Evolutionary conservation across 2,797 vertebrate species (phyloP).

Genomic region (Pteropus rufus): DNA sequence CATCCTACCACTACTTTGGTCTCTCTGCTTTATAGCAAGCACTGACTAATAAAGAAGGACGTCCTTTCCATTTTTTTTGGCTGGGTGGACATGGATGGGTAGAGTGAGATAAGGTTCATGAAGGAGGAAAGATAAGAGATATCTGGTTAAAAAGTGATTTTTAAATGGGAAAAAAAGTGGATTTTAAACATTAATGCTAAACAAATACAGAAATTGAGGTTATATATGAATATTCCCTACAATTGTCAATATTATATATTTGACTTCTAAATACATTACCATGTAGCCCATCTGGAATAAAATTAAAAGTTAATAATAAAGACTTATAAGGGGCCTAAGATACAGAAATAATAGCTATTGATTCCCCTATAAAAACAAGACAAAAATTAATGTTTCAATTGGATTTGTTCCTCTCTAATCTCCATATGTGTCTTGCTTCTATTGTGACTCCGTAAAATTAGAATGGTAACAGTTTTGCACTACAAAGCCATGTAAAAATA

Average conservation of each 20-base stretch:
- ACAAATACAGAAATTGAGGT: neutral
- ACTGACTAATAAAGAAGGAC: neutral
- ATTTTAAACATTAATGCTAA: neutral
- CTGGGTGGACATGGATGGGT: neutral
- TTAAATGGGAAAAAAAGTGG: neutral
- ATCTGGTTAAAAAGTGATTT: neutral
- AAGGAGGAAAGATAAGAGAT: neutral
- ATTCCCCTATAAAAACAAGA: neutral
- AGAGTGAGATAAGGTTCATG: neutral
- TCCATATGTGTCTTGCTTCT: neutral
- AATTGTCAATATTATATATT: neutral
- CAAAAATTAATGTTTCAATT: neutral
- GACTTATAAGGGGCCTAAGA: neutral
- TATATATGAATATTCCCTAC: neutral
- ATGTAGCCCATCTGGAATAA: neutral
- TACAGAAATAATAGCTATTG: conserved; percentile 5
- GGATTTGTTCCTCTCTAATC: neutral
- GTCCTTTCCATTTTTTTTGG: neutral
- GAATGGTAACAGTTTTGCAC: neutral
- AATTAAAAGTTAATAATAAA: conserved; percentile 16
- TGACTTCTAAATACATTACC: neutral
- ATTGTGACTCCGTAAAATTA: conserved; percentile 22
- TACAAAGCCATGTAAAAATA: neutral
- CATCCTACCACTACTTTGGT: neutral
- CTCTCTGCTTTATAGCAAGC: neutral